Conservation (phyloP, 2,797 vertebrate species). For the Okamejei kenojei region DNA sequence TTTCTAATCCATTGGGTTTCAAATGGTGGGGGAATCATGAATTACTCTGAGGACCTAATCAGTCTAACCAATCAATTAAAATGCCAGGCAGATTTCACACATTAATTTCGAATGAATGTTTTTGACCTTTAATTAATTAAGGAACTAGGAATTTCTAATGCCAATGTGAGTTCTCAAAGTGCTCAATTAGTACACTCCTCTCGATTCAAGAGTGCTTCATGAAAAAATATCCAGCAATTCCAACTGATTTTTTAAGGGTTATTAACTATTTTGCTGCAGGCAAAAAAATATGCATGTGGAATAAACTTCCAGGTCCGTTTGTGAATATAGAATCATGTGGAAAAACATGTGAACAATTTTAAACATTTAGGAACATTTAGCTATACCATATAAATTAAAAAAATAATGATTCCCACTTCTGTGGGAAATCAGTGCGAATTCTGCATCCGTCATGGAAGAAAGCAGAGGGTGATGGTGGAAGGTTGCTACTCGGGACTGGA, state of each 20-base stretch:
- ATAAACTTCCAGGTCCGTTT: slow-evolving; percentile 19
- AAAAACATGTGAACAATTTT: neutral
- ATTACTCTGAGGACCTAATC: neutral
- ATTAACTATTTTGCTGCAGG: slow-evolving; percentile 36
- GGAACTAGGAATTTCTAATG: neutral
- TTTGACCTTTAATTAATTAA: slow-evolving; percentile 24
- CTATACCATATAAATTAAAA: too few species aligned
- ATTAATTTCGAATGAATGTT: neutral
- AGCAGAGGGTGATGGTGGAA: too few species aligned
- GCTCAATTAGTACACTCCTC: neutral
- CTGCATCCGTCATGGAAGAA: too few species aligned
- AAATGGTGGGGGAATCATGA: slow-evolving; percentile 4
- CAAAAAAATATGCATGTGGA: neutral
- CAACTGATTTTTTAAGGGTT: neutral
- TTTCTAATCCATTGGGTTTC: neutral
- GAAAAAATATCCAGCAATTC: neutral
- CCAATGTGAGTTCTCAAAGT: neutral
- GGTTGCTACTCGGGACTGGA: too few species aligned
- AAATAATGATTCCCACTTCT: too few species aligned
- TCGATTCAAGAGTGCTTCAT: neutral
- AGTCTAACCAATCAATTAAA: slow-evolving; percentile 23
- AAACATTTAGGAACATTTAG: too few species aligned
- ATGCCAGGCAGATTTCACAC: slow-evolving; percentile 6
- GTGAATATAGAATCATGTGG: slow-evolving; percentile 1
- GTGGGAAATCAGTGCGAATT: too few species aligned